These are phyloP conservation scores for Osmoderma eremita DNA, from an alignment of 2,888 invertebrate species.

Conservation along the genomic window DNA sequence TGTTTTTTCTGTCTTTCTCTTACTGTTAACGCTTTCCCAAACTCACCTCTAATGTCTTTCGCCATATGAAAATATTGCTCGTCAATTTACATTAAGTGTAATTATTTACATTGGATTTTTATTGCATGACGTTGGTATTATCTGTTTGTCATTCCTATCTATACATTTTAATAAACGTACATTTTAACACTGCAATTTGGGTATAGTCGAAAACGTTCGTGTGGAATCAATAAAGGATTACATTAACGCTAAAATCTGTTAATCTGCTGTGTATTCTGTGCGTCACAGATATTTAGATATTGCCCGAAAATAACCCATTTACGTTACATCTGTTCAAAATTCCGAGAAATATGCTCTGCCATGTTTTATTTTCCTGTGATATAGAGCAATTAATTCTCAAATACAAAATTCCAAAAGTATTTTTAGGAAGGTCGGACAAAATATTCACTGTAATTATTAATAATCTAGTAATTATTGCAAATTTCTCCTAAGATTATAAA, in stretches of 20 bases:
- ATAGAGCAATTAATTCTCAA: neutral
- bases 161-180: slow-evolving; percentile 39
- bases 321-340: slow-evolving; percentile 21
- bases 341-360: slow-evolving; percentile 7
- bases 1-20: slow-evolving; percentile 37
- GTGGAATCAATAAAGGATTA: slow-evolving; percentile 34
- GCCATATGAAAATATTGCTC: slow-evolving; percentile 29
- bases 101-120: slow-evolving; percentile 38
- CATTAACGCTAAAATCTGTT: slow-evolving; percentile 26
- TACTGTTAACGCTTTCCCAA: neutral
- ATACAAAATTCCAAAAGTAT: too few relatives aligned
- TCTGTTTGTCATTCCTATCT: slow-evolving; percentile 43
- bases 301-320: slow-evolving; percentile 4
- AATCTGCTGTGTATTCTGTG: slow-evolving; percentile 23
- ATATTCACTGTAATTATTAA: too few relatives aligned
- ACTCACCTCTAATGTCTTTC: slow-evolving; percentile 17
- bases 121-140: slow-evolving; percentile 37
- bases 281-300: slow-evolving; percentile 32
- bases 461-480: too few relatives aligned
- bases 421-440: too few relatives aligned
- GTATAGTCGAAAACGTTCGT: slow-evolving; percentile 15
- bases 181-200: slow-evolving; percentile 30
- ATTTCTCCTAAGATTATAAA: too few relatives aligned
- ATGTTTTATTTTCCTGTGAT: neutral
- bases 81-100: slow-evolving; percentile 40